Percentiles rank a stretch among this genome's conserved stretches.
phyloP scores from a whole-genome alignment of 2,113 vertebrate species.

The Psilopogon haemacephalus region DNA sequence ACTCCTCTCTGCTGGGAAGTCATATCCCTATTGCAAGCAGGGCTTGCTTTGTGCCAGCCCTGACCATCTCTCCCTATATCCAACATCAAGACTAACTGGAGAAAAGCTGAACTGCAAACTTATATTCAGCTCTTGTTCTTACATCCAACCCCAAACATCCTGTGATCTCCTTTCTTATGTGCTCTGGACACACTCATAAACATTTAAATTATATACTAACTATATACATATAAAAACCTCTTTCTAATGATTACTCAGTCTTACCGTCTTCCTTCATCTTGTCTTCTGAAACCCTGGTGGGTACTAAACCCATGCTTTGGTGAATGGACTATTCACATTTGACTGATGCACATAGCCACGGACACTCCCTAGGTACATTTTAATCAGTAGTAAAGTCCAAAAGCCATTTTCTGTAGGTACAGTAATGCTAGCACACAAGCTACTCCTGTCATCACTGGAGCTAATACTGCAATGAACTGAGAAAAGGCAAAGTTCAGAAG shows the following conservation, averaged over 20 bases:
- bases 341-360: background rate
- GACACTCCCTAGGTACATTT: background rate
- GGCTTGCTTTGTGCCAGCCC: background rate
- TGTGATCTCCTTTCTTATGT: background rate
- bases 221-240: background rate
- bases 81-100: background rate
- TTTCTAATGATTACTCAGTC: background rate
- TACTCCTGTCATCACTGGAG: background rate
- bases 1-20: background rate
- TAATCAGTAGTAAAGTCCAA: background rate
- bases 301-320: background rate
- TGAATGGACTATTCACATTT: background rate
- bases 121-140: background rate
- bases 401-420: background rate
- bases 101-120: background rate
- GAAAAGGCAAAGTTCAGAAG: background rate
- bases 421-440: rapidly evolving
- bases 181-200: background rate
- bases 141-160: too few species aligned
- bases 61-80: background rate
- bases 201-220: background rate
- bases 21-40: background rate
- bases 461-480: background rate
- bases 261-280: background rate
- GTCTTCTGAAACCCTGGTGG: background rate